Base-by-base conservation (phyloP, 2,888 invertebrate species). In the Tiliacea citrago region DNA sequence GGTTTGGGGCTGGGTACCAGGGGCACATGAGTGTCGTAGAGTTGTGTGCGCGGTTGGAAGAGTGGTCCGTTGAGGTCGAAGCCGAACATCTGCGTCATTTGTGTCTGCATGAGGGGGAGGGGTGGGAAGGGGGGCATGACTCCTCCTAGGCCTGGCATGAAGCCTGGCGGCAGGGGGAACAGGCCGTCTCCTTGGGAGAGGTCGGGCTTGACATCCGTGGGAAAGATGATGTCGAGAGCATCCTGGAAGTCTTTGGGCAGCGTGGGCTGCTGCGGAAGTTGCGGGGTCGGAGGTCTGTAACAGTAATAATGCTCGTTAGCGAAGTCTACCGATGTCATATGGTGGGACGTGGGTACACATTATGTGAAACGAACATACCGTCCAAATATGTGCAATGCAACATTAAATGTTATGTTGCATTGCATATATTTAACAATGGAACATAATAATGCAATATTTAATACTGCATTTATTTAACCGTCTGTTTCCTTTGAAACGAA, bases 231-330 rank as follows among this genome's bases (percentile, higher is more conserved):
- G 90, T 97, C 97, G 8, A 97, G 93, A 0, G 97, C 97, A 72
- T 97, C 97, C 81, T 97, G 97, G 87, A 97, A 96, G 93, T 97
- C 97, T 83, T 97, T 97, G 4, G 97, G 97, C 1, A 97, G 92
- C 61, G 84, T 86, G n/a, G 91, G 91, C 68, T 84, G 91, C 68
- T 81, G 87, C 13, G 88, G 88, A 13, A 84, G 67, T 6, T 67
- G 81, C 1, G 83, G 75, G 0, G 80, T 65, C 21, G 69, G 83
- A 42, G 83, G 55, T 18, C 83, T 83, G 73, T 8, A 80, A 80
- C 39, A 60, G n/a, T 8, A 5, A 53, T 60, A 24, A 6, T 5
- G 10, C 8, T 4, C 1, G 24, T 66, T 29, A 67, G 13, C 1
- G 1, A 21, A n/a, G 18, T 53, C 12, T 24, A 35, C 16, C 5